Percentiles rank a stretch among this genome's conserved stretches.
Conservation (phyloP, 2,797 vertebrate genomes). For the Pantherophis vulpinus region DNA sequence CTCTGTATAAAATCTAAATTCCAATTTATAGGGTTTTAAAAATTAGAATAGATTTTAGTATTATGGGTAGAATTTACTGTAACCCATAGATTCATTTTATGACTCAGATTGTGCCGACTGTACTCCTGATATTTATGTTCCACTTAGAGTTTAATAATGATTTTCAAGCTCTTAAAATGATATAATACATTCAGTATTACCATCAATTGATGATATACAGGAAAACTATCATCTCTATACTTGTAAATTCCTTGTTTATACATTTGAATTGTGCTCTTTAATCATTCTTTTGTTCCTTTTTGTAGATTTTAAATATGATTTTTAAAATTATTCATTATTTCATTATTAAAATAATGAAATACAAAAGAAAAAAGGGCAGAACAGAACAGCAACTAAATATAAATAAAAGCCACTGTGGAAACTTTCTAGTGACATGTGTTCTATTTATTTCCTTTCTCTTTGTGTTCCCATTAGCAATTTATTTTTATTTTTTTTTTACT, state of each 20-base stretch:
- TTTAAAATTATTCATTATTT: neutral
- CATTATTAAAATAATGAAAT: neutral
- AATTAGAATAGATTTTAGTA: neutral
- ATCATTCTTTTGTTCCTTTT: neutral
- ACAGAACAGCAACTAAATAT: neutral
- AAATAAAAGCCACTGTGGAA: neutral
- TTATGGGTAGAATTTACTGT: neutral
- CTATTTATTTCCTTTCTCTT: neutral
- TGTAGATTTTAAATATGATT: neutral
- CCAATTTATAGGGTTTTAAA: neutral
- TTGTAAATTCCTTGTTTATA: neutral
- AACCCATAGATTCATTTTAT: neutral
- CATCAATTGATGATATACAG: neutral
- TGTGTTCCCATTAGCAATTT: neutral
- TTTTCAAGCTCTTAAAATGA: neutral
- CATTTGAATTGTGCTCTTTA: neutral
- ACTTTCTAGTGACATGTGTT: neutral
- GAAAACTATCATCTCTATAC: neutral
- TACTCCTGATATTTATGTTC: neutral
- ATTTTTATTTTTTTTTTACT: neutral
- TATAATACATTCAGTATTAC: neutral
- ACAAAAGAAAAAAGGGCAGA: neutral
- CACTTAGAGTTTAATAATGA: neutral
- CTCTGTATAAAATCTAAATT: neutral
- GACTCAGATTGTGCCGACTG: neutral